phyloP scores from a whole-genome alignment of 2,888 invertebrate genomes.

The Andrena hattorfiana region DNA sequence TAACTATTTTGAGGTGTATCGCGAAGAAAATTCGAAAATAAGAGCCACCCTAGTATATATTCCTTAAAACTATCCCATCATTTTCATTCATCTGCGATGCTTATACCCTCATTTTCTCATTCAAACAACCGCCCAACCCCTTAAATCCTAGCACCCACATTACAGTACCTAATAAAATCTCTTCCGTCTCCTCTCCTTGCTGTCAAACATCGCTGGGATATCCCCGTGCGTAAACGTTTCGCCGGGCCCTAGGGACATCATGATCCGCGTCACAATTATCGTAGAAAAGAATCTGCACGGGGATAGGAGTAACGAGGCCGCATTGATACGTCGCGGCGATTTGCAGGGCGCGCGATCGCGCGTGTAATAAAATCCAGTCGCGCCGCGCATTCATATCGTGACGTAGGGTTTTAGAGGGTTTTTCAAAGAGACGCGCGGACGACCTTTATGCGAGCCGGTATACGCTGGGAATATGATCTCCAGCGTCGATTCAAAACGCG shows the following conservation, averaged over 20 bases:
- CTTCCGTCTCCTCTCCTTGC: too few species aligned
- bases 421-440: slow-evolving; percentile 40
- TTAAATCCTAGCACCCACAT: not conserved
- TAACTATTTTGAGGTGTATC: too few species aligned
- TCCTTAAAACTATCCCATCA: too few species aligned
- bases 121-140: too few species aligned
- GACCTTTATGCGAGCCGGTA: slow-evolving; percentile 32
- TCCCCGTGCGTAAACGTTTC: not conserved
- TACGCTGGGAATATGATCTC: slow-evolving; percentile 33
- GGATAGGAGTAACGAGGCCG: slow-evolving; percentile 48
- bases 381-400: slow-evolving; percentile 22
- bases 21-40: too few species aligned
- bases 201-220: too few species aligned
- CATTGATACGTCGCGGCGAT: slow-evolving; percentile 43
- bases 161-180: not conserved
- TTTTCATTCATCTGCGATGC: too few species aligned
- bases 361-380: slow-evolving; percentile 55
- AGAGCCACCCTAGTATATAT: too few species aligned
- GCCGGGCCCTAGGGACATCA: not conserved
- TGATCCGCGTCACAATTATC: slow-evolving; percentile 49
- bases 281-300: slow-evolving; percentile 12
- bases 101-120: too few species aligned
- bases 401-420: slow-evolving; percentile 34
- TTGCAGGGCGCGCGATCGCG: slow-evolving; percentile 36
- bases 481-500: slow-evolving; percentile 50